These are phyloP conservation scores for Andricus grossulariae DNA, from an alignment of 1,140 invertebrate species.

Conservation along the genomic window DNA sequence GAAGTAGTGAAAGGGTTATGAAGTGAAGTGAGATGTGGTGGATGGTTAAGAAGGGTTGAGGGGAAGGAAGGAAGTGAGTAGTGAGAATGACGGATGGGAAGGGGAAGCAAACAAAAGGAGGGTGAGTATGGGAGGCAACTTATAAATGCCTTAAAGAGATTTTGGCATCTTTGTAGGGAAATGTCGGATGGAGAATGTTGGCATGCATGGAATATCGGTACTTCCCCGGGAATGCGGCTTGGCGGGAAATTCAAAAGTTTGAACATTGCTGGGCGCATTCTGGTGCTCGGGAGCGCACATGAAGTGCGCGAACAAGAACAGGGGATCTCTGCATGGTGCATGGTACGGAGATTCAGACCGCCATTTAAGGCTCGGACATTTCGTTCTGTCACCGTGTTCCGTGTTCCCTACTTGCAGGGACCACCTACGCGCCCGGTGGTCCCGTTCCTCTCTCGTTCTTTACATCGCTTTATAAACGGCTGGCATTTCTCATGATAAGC, in stretches of 20 bases:
- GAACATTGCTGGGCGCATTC: constrained; percentile 36
- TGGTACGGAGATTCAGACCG: constrained; percentile 58
- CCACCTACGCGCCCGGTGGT: constrained; percentile 69
- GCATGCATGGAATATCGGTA: background rate
- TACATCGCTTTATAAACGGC: constrained; percentile 69
- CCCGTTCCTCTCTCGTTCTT: constrained; percentile 54
- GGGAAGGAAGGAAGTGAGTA: too few relatives aligned
- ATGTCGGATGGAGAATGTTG: background rate
- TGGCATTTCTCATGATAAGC: constrained; percentile 69
- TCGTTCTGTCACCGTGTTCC: constrained; percentile 73
- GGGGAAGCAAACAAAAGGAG: too few relatives aligned
- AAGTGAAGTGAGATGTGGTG: too few relatives aligned
- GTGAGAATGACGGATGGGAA: too few relatives aligned
- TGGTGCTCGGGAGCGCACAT: background rate
- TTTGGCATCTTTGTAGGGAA: background rate
- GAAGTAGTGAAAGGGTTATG: too few relatives aligned
- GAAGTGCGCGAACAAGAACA: constrained; percentile 20
- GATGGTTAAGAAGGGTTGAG: too few relatives aligned
- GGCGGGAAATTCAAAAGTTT: constrained; percentile 50
- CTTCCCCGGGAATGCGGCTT: background rate
- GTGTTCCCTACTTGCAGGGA: constrained; percentile 64
- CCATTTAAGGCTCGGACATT: constrained; percentile 73
- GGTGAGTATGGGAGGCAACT: too few relatives aligned
- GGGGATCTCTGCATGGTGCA: constrained; percentile 11
- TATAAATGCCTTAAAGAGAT: too few relatives aligned